Base-by-base conservation (phyloP, 2,888 invertebrate species). In the Leucophenga montana region DNA sequence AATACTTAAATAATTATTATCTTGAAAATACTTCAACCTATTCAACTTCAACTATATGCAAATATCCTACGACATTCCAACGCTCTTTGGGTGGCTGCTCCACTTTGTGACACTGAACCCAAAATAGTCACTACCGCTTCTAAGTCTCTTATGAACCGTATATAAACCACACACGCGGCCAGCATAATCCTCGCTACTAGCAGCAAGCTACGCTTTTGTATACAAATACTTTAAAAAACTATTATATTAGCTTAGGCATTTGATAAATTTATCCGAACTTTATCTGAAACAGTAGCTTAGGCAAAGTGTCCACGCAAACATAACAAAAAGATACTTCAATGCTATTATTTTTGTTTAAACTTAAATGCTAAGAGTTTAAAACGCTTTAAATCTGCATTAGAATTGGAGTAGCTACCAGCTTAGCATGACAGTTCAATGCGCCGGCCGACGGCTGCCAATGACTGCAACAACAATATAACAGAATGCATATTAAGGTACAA, bases 241-340 rank as follows among this genome's bases (percentile, higher is more conserved):
- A 83, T 84, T 82, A 82, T 76, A 77, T 73, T 68, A 69, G 83
- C 77, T 83, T 83, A 83, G 77, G 73, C 70, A 77, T 76, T 74
- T 72, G 77, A 76, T 74, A 75, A 73, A 78, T 75, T 73, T 53
- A 0, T 74, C 33, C 71, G 56, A 20, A 5, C 20, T n/a, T 50
- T 68, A 69, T 54, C 16, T 31, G 16, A 69, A 46, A 69, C 66
- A 48, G 69, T 66, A 69, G 69, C 69, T 57, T 69, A 27, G 54
- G 57, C n/a, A 57, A 22, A 14, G 31, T n/a, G 39, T 9, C 50
- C 18, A 20, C 54, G 18, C 13, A 18, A 18, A 56, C 20, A 22
- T 56, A 39, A 39, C 54, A 13, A 61, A 61, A 39, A 39, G 39
- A 39, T 39, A 39, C 39, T 39, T 39, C 39, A 39, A 39, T 39